Conservation (phyloP, 2,113 vertebrate species). For the Lophochroa leadbeateri region DNA sequence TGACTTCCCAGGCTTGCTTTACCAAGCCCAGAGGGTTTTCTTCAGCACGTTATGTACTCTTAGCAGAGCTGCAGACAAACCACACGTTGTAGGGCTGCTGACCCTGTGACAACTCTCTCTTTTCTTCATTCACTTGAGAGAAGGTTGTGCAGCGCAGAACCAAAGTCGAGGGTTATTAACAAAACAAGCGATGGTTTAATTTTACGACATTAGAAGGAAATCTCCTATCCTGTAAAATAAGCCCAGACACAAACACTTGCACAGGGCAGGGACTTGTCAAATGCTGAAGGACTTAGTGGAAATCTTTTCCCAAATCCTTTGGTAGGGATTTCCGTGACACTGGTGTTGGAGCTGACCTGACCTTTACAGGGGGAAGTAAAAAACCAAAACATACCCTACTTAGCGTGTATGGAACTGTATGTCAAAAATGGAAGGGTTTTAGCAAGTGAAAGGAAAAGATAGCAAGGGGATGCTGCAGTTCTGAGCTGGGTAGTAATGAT, state of each 20-base stretch:
- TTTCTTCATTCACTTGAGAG: neutral
- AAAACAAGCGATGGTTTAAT: neutral
- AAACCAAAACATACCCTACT: neutral
- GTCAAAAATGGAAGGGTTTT: constrained; percentile 26
- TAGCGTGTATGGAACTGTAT: constrained; percentile 44
- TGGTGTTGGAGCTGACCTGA: neutral
- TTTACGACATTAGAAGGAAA: neutral
- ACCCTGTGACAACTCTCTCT: neutral
- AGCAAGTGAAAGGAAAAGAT: neutral
- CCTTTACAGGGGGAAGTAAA: neutral
- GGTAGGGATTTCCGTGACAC: neutral
- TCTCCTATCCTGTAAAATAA: neutral
- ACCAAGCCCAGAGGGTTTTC: neutral
- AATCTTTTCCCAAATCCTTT: neutral
- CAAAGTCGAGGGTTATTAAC: neutral
- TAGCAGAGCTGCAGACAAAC: neutral
- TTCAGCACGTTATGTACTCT: neutral
- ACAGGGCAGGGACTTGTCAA: neutral
- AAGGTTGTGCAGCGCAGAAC: neutral
- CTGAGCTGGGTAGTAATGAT: constrained; percentile 71
- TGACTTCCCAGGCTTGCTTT: neutral
- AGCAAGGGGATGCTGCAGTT: constrained; percentile 70
- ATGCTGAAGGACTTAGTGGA: neutral
- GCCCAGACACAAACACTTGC: neutral
- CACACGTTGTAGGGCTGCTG: neutral